Percentiles rank a stretch among this genome's conserved stretches.
Conservation (phyloP, 2,797 vertebrate genomes). For the Lithobates sylvaticus region DNA sequence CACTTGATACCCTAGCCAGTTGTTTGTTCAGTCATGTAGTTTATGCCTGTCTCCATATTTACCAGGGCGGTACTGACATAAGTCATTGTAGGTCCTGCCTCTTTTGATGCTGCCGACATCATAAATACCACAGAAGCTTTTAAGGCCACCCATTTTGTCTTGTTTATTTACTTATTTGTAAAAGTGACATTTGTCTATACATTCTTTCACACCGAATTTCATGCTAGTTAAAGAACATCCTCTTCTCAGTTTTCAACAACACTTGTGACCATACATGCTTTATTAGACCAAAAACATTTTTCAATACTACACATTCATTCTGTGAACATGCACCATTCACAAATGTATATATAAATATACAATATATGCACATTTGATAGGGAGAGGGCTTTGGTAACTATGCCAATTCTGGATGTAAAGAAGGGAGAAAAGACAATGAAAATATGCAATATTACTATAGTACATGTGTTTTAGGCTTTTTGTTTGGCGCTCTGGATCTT, state of each 20-base stretch:
- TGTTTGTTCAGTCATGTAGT: slow-evolving; percentile 50
- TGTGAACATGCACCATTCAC: too few species aligned
- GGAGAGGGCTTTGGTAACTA: too few species aligned
- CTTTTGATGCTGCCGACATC: slow-evolving; percentile 31
- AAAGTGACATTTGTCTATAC: slow-evolving; percentile 28
- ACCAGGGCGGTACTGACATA: slow-evolving; percentile 38
- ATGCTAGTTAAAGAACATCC: slow-evolving; percentile 6
- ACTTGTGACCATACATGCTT: neutral
- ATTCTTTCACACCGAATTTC: slow-evolving; percentile 17
- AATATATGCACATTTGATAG: too few species aligned
- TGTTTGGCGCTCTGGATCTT: too few species aligned
- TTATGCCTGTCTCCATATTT: slow-evolving; percentile 47
- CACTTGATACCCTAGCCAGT: slow-evolving; percentile 57
- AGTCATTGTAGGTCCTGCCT: slow-evolving; percentile 24
- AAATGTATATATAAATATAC: too few species aligned
- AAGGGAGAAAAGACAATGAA: too few species aligned
- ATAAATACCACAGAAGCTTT: slow-evolving; percentile 33
- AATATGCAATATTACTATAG: too few species aligned
- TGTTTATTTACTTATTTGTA: slow-evolving; percentile 49
- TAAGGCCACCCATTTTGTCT: slow-evolving; percentile 30
- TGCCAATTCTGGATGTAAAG: too few species aligned
- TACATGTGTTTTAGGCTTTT: too few species aligned
- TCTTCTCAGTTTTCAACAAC: neutral
- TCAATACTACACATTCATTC: too few species aligned
- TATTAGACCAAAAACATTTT: too few species aligned